These are phyloP conservation scores for Cephalopachus bancanus DNA, from an alignment of 2,797 vertebrate species.

Conservation along the genomic window DNA sequence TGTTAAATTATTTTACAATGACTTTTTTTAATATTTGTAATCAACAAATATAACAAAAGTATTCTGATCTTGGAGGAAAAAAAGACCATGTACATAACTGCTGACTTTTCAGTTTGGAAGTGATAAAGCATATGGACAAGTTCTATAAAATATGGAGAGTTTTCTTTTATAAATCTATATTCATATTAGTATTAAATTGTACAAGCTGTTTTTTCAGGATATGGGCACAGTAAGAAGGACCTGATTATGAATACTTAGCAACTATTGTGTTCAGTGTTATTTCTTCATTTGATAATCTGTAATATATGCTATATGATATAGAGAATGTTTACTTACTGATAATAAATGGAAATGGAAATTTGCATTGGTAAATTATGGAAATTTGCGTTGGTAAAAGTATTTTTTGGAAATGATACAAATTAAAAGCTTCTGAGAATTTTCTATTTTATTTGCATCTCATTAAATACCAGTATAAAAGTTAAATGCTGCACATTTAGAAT, in stretches of 20 bases:
- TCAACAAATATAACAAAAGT: not conserved
- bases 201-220: not conserved
- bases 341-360: not conserved
- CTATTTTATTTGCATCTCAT: slow-evolving; percentile 40
- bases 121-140: not conserved
- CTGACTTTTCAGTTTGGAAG: not conserved
- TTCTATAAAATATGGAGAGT: not conserved
- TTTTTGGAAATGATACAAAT: slow-evolving; percentile 71
- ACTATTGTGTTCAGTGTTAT: not conserved
- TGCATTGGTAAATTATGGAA: not conserved
- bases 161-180: not conserved
- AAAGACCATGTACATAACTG: not conserved
- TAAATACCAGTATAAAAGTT: slow-evolving; percentile 51
- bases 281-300: not conserved
- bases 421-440: slow-evolving; percentile 55
- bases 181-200: not conserved
- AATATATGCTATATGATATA: not conserved
- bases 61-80: not conserved
- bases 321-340: not conserved
- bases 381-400: slow-evolving; percentile 43
- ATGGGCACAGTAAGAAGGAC: not conserved
- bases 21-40: slow-evolving; percentile 47
- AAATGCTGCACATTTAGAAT: slow-evolving; percentile 28
- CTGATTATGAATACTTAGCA: not conserved
- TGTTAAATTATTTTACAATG: slow-evolving; percentile 35